Evolutionary conservation across 2,113 vertebrate species (phyloP).

Genomic region (Pachyramphus minor): DNA sequence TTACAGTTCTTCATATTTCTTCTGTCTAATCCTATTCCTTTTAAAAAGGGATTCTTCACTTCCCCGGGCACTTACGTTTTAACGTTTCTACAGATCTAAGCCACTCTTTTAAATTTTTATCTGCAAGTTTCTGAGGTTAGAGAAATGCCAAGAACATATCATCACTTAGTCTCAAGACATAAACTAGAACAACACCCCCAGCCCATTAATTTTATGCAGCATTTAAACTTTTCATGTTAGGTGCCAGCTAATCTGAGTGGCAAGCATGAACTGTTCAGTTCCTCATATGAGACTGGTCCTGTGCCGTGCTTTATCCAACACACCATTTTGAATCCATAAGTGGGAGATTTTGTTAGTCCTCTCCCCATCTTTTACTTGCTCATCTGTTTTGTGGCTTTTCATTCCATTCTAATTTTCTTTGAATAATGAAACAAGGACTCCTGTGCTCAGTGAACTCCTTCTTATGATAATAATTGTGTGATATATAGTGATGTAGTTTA

Average conservation of each 20-base stretch:
- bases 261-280: background rate
- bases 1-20: constrained; percentile 5
- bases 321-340: background rate
- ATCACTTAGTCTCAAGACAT: background rate
- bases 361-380: background rate
- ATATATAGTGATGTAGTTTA: background rate
- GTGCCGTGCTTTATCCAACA: background rate
- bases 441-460: background rate
- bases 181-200: background rate
- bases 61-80: background rate
- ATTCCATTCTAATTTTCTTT: background rate
- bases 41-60: constrained; percentile 24
- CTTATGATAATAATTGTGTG: background rate
- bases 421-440: background rate
- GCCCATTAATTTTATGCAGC: background rate
- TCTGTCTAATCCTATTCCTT: background rate
- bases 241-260: background rate
- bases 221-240: background rate
- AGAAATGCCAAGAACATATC: background rate
- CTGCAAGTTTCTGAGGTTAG: background rate
- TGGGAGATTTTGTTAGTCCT: background rate
- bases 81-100: background rate
- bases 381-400: background rate
- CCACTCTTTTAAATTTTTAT: constrained; percentile 2
- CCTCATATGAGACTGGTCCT: background rate